Evolutionary conservation across 2,888 invertebrate species (phyloP).

Genomic region (Athetis lepigone): DNA sequence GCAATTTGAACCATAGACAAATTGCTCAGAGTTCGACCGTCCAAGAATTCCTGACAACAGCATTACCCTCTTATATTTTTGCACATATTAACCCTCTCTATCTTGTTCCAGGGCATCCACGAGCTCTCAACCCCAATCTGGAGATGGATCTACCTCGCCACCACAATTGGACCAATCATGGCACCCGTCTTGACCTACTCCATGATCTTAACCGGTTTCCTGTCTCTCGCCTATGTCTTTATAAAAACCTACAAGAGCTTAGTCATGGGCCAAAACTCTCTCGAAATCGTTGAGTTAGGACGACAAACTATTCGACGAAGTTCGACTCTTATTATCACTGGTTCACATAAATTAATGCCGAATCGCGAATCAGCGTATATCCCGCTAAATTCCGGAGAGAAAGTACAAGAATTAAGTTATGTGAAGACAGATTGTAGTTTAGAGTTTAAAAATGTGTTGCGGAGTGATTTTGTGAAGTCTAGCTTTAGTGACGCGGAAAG

Average conservation of each 20-base stretch:
- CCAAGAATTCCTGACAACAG: too few species aligned
- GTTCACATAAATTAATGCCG: conserved; percentile 90
- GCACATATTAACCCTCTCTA: neutral
- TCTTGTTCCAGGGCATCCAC: conserved; percentile 92
- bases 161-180: conserved; percentile 93
- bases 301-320: conserved; percentile 93
- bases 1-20: too few species aligned
- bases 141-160: conserved; percentile 95
- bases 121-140: conserved; percentile 95
- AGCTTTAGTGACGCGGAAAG: conserved; percentile 78
- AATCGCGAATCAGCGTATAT: conserved; percentile 89
- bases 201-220: conserved; percentile 92
- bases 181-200: conserved; percentile 93
- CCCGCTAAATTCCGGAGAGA: conserved; percentile 67
- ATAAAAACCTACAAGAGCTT: conserved; percentile 94
- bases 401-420: conserved; percentile 73
- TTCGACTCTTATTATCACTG: conserved; percentile 90
- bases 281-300: conserved; percentile 95
- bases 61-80: too few species aligned
- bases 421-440: conserved; percentile 71
- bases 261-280: conserved; percentile 92
- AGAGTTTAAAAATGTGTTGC: conserved; percentile 75
- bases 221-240: conserved; percentile 92
- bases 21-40: too few species aligned
- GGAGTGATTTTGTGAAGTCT: conserved; percentile 78